Base-by-base conservation (phyloP, 53 echinoderm and acorn worm genomes). In the Apostichopus leukothele region DNA sequence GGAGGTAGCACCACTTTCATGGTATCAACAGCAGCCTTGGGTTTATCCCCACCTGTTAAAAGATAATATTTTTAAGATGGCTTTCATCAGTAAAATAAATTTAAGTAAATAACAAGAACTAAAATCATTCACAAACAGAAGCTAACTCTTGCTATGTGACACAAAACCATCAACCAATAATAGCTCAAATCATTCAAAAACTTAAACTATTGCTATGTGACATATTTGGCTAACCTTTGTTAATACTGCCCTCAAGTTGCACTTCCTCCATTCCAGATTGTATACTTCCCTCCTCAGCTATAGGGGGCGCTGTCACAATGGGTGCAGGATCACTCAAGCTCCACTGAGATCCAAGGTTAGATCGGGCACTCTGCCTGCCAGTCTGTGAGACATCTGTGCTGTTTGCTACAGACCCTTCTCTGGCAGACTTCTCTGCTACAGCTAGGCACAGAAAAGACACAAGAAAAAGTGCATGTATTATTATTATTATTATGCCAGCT, bases 1-100 rank as follows among this genome's bases (percentile, higher is more conserved):
- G 95, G 95, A 21, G 96, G 96, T 0, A 96, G 88, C 19, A 90
- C 91, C 7, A 96, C 93, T 79, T 96, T 95, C 95, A 96, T 96
- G 81, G 96, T 96, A 59, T 96, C 95, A 81, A 95, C 86, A 20
- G 91, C 92, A 18, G 55, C 27, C 26, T 66, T 60, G 39, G 39
- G 39, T 39, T 39, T 39, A 39, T 39, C 39, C 39, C 39, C 39
- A 39, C 39, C 39, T 39, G 39, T 39, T 39, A 39, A 39, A 39
- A 39, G 39, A 39, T 39, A 3, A 39, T 39, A 39, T 39, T 39
- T 39, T 39, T 39, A 39, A 39, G 39, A 39, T 39, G 39, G 39
- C 39, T 39, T 39, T 39, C 3, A 39, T 39, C 39, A 39, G 39
- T 39, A 39, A 39, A 39, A 39, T 39, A 39, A 39, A 39, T 39